Percentiles rank a stretch among this genome's conserved stretches.
phyloP scores from a whole-genome alignment of 2,797 vertebrate genomes.

The Chiloscyllium punctatum region DNA sequence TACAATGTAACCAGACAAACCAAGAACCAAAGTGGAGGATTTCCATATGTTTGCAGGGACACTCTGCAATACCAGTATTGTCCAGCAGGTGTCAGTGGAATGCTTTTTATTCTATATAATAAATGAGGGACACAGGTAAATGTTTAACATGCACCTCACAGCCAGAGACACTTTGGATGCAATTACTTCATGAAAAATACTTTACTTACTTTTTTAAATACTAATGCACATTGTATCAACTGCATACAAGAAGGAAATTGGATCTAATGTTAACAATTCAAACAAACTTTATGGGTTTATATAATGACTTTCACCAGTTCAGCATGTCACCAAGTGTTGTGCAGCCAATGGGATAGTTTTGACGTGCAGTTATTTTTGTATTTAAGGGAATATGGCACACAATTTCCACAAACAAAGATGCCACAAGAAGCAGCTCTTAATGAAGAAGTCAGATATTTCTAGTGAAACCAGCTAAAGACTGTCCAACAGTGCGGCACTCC shows the following conservation, averaged over 20 bases:
- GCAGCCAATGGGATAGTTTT: not conserved
- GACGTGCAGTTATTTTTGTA: not conserved
- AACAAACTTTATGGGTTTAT: not conserved
- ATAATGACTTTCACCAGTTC: not conserved
- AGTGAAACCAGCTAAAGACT: not conserved
- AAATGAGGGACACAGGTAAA: not conserved
- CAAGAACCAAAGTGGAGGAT: no score
- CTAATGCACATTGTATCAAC: not conserved
- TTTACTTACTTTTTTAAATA: not conserved
- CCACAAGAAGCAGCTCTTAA: not conserved
- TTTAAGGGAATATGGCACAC: no score
- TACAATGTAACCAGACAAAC: no score
- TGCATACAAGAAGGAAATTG: not conserved
- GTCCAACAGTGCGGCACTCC: no score
- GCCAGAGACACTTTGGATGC: not conserved
- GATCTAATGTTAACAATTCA: not conserved
- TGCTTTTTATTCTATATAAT: not conserved
- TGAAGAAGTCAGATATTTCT: not conserved
- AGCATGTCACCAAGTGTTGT: no score
- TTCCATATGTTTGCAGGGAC: not conserved
- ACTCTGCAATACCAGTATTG: not conserved
- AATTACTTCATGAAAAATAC: conserved; percentile 18
- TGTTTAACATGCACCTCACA: no score
- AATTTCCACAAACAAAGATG: not conserved
- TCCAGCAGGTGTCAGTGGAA: conserved; percentile 31